Evolutionary conservation across 2,888 invertebrate genomes (phyloP).

Genomic region (Calliphora vomitoria): DNA sequence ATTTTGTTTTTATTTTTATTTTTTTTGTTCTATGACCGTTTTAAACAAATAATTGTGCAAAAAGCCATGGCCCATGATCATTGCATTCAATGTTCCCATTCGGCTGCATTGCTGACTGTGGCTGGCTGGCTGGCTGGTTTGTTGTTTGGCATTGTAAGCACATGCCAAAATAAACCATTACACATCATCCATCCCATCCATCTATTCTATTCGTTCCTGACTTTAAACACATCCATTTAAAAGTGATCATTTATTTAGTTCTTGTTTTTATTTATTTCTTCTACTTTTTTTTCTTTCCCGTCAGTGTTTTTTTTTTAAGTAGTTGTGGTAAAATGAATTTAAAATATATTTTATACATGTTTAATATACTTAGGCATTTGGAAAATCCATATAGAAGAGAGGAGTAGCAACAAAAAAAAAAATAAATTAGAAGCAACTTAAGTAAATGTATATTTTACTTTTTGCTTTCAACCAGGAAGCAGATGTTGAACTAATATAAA

Average conservation of each 20-base stretch:
- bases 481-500: conserved; percentile 70
- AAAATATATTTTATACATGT: conserved; percentile 48
- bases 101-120: not conserved
- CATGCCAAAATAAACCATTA: conserved; percentile 71
- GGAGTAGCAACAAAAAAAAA: conserved; percentile 28
- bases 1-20: conserved; percentile 28
- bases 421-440: conserved; percentile 43
- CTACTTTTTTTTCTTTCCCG: not conserved
- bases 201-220: conserved; percentile 51
- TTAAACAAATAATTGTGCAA: conserved; percentile 56
- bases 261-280: conserved; percentile 22
- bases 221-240: conserved; percentile 66
- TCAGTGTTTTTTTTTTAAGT: conserved; percentile 32
- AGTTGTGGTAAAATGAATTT: conserved; percentile 41
- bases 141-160: conserved; percentile 62
- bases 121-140: not conserved
- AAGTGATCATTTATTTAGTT: conserved; percentile 68
- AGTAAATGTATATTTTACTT: conserved; percentile 20
- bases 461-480: conserved; percentile 69
- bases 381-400: conserved; percentile 25
- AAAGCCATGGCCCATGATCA: conserved; percentile 50
- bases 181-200: conserved; percentile 61
- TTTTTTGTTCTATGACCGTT: conserved; percentile 53
- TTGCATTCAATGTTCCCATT: conserved; percentile 6
- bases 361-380: conserved; percentile 49